Evolutionary conservation across 2,888 invertebrate species (phyloP).

Genomic region (Nemoura dubitans): DNA sequence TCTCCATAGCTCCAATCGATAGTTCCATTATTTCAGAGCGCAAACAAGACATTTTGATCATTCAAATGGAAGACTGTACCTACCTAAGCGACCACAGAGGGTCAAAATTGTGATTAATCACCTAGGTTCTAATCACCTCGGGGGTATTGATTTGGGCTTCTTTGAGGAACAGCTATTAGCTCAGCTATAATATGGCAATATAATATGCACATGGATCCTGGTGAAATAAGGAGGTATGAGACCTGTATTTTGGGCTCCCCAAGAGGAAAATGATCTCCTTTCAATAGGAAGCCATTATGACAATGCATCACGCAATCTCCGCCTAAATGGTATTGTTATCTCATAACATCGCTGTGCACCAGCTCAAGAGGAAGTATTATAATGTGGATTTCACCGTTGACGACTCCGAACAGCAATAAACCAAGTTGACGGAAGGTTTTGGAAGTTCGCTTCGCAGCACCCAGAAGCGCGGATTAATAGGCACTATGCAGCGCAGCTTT

Average conservation of each 20-base stretch:
- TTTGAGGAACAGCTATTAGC: not conserved
- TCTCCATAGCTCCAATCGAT: not conserved
- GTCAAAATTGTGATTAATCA: slow-evolving; percentile 1
- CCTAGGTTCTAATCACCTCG: not conserved
- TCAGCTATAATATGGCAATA: not conserved
- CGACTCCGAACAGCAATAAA: slow-evolving; percentile 29
- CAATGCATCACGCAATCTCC: slow-evolving; percentile 24
- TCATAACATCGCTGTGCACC: not conserved
- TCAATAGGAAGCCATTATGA: slow-evolving; percentile 36
- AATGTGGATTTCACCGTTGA: slow-evolving; percentile 31
- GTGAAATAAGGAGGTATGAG: not conserved
- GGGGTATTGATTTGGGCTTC: not conserved
- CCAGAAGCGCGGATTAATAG: slow-evolving; percentile 42
- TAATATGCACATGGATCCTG: not conserved
- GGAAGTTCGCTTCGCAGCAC: slow-evolving; percentile 27
- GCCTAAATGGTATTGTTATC: slow-evolving; percentile 31
- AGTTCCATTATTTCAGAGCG: not conserved
- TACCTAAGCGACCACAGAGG: not conserved
- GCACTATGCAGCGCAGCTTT: slow-evolving; percentile 28
- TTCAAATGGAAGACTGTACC: slow-evolving; percentile 3
- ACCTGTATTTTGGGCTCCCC: not conserved
- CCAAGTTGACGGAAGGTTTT: slow-evolving; percentile 1
- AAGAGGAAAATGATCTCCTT: slow-evolving; percentile 28
- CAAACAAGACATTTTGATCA: not conserved
- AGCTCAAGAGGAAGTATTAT: slow-evolving; percentile 13